Evolutionary conservation across 2,888 invertebrate species (phyloP).

Genomic region (Abrostola tripartita): DNA sequence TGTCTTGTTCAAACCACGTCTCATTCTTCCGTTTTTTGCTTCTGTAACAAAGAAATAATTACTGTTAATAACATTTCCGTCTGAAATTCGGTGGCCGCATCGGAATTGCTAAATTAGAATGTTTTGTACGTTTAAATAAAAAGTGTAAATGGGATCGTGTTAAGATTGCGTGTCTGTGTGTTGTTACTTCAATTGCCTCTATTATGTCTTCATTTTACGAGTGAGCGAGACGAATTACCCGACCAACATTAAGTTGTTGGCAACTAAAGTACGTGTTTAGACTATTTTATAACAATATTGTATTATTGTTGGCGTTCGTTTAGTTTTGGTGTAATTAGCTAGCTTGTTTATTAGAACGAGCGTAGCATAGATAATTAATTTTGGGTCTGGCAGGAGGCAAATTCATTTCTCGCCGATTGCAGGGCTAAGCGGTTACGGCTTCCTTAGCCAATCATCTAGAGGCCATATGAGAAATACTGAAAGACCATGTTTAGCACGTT

Average conservation of each 20-base stretch:
- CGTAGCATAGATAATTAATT: too few relatives aligned
- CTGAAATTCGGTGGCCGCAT: constrained; percentile 66
- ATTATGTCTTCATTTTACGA: constrained; percentile 78
- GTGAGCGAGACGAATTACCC: constrained; percentile 61
- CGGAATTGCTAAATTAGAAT: constrained; percentile 64
- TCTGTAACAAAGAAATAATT: constrained; percentile 79
- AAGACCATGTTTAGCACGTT: too few relatives aligned
- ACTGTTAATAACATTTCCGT: constrained; percentile 61
- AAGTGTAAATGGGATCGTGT: constrained; percentile 66
- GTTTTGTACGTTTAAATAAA: constrained; percentile 62
- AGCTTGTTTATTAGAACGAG: constrained; percentile 5
- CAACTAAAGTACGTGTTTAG: constrained; percentile 46
- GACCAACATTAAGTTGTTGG: constrained; percentile 49
- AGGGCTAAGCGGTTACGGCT: too few relatives aligned
- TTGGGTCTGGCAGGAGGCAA: too few relatives aligned
- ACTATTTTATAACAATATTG: constrained; percentile 47
- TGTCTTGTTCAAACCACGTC: constrained; percentile 45
- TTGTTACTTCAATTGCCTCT: constrained; percentile 71
- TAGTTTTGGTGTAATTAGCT: constrained; percentile 38
- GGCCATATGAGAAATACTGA: too few relatives aligned
- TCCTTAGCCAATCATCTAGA: too few relatives aligned
- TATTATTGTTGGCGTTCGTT: constrained; percentile 37
- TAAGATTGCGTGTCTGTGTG: constrained; percentile 66
- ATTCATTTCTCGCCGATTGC: too few relatives aligned
- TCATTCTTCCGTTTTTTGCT: constrained; percentile 61